A percentile compares a stretch with the other conserved stretches of the same genome.
Conservation (phyloP, 1,140 invertebrate species). For the Harpegnathos saltator region DNA sequence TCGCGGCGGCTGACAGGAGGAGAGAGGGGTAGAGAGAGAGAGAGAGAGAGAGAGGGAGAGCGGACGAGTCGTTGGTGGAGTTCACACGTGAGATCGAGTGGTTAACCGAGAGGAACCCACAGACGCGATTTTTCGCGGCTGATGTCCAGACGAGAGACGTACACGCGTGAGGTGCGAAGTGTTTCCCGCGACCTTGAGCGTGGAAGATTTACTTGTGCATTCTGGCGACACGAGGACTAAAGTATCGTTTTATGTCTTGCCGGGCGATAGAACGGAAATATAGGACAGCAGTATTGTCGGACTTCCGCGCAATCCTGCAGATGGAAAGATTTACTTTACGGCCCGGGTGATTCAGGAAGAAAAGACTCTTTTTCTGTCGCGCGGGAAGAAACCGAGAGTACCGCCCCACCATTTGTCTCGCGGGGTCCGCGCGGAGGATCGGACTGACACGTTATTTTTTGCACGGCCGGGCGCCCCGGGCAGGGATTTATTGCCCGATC, state of each 20-base stretch:
- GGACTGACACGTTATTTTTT: constrained; percentile 27
- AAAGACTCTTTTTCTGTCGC: constrained; percentile 46
- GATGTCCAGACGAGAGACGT: not conserved
- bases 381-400: constrained; percentile 37
- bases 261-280: constrained; percentile 49
- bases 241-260: constrained; percentile 40
- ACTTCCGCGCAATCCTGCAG: constrained; percentile 48
- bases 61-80: not conserved
- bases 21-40: not conserved
- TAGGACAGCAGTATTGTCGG: constrained; percentile 56
- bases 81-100: not conserved
- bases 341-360: constrained; percentile 59
- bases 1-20: not conserved
- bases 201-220: constrained; percentile 51
- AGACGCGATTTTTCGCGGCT: not conserved
- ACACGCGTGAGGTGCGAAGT: constrained; percentile 7
- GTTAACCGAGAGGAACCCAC: not conserved
- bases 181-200: constrained; percentile 44
- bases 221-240: constrained; percentile 25
- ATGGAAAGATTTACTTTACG: constrained; percentile 62
- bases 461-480: too few species aligned
- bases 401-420: constrained; percentile 49
- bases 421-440: constrained; percentile 20
- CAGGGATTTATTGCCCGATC: constrained; percentile 3
- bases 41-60: not conserved